phyloP scores from a whole-genome alignment of 1,140 invertebrate genomes.

The Aphelinus atriplicis region DNA sequence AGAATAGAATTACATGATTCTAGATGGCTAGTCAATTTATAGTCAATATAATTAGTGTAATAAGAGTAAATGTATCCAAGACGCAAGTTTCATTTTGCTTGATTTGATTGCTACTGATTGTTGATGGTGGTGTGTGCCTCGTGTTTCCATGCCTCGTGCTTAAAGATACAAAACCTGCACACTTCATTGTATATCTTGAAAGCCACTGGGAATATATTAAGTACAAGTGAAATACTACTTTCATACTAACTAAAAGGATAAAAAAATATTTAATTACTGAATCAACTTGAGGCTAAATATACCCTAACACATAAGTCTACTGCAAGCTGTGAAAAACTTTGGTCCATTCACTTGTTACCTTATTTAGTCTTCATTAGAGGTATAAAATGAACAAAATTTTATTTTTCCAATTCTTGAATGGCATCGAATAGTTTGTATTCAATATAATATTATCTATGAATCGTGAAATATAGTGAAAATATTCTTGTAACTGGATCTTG shows the following conservation, averaged over 20 bases:
- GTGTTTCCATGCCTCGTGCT: constrained; percentile 48
- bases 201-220: constrained; percentile 52
- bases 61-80: constrained; percentile 30
- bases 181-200: constrained; percentile 47
- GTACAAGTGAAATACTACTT: constrained; percentile 53
- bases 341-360: constrained; percentile 51
- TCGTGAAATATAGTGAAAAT: constrained; percentile 40
- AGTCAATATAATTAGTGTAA: constrained; percentile 44
- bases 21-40: constrained; percentile 46
- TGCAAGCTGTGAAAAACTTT: constrained; percentile 48
- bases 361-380: constrained; percentile 1
- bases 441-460: constrained; percentile 44
- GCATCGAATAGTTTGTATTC: constrained; percentile 44
- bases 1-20: background rate
- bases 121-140: constrained; percentile 44
- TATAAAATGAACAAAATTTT: constrained; percentile 20
- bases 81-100: constrained; percentile 42
- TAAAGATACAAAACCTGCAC: constrained; percentile 42
- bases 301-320: constrained; percentile 48
- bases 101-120: constrained; percentile 43
- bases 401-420: constrained; percentile 40
- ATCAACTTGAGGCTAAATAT: constrained; percentile 48
- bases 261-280: constrained; percentile 52
- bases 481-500: constrained; percentile 39
- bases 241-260: constrained; percentile 56